These are phyloP conservation scores for Heliconius ismenius DNA, from an alignment of 2,888 invertebrate genomes.

Conservation along the genomic window DNA sequence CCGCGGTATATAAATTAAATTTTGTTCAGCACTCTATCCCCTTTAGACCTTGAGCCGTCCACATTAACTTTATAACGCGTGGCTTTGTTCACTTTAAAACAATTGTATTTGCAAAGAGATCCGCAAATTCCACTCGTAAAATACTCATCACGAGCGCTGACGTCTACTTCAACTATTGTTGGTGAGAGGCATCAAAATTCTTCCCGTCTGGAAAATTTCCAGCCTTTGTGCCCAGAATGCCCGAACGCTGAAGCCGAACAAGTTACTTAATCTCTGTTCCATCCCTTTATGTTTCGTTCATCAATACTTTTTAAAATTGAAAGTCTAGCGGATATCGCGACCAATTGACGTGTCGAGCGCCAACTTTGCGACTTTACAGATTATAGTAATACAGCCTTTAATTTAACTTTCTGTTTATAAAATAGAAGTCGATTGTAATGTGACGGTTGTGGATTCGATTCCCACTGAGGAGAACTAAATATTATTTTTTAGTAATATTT, in stretches of 20 bases:
- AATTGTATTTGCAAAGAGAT: slow-evolving; percentile 57
- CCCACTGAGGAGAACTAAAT: no score
- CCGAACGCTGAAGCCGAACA: slow-evolving; percentile 66
- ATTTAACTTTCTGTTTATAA: no score
- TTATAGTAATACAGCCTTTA: no score
- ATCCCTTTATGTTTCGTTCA: slow-evolving; percentile 64
- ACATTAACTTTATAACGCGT: slow-evolving; percentile 56
- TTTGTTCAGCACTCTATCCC: slow-evolving; percentile 52
- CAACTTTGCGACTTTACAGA: no score
- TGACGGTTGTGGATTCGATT: no score
- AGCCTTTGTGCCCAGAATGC: slow-evolving; percentile 62
- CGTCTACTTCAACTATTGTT: slow-evolving; percentile 62
- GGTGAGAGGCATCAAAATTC: slow-evolving; percentile 65
- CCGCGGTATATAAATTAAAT: slow-evolving; percentile 50
- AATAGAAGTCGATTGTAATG: no score
- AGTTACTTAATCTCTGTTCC: slow-evolving; percentile 72
- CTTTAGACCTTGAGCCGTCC: slow-evolving; percentile 51
- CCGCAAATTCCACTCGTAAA: slow-evolving; percentile 61
- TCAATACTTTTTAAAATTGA: slow-evolving; percentile 72
- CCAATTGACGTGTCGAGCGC: slow-evolving; percentile 5
- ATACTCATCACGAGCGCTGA: slow-evolving; percentile 61
- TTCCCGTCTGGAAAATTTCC: slow-evolving; percentile 67
- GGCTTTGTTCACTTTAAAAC: slow-evolving; percentile 57
- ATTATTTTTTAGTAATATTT: no score
- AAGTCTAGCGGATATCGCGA: slow-evolving; percentile 54